These are phyloP conservation scores for Choloepus hoffmanni DNA, from an alignment of 2,113 vertebrate species.

Conservation along the genomic window DNA sequence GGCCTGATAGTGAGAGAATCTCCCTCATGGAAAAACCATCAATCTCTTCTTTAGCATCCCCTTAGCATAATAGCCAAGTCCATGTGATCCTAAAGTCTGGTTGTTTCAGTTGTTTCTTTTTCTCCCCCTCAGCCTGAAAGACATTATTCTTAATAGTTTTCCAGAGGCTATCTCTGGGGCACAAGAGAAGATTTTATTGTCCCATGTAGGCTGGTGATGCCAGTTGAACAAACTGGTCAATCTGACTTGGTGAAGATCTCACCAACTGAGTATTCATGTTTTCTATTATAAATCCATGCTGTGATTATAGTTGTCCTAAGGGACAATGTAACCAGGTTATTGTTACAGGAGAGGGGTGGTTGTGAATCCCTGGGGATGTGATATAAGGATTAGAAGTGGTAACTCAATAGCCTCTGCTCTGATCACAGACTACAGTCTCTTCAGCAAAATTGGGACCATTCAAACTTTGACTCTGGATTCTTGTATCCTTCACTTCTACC, in stretches of 20 bases:
- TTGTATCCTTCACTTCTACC: too few relatives aligned
- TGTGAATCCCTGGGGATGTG: too few relatives aligned
- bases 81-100: background rate
- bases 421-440: too few relatives aligned
- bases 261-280: background rate
- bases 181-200: background rate
- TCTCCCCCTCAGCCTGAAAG: background rate
- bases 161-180: background rate
- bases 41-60: background rate
- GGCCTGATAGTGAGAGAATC: background rate
- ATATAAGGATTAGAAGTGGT: too few relatives aligned
- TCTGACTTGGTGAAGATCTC: background rate
- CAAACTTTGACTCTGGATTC: too few relatives aligned
- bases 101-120: background rate
- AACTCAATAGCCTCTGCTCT: too few relatives aligned
- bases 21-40: background rate
- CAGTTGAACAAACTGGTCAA: background rate
- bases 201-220: background rate
- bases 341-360: too few relatives aligned
- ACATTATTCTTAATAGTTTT: background rate
- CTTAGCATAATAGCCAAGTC: background rate
- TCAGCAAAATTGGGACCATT: too few relatives aligned
- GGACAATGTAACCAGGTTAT: background rate
- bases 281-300: background rate
- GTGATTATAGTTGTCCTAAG: background rate